Base-by-base conservation (phyloP, 2,113 vertebrate genomes). In the Pipa parva region DNA sequence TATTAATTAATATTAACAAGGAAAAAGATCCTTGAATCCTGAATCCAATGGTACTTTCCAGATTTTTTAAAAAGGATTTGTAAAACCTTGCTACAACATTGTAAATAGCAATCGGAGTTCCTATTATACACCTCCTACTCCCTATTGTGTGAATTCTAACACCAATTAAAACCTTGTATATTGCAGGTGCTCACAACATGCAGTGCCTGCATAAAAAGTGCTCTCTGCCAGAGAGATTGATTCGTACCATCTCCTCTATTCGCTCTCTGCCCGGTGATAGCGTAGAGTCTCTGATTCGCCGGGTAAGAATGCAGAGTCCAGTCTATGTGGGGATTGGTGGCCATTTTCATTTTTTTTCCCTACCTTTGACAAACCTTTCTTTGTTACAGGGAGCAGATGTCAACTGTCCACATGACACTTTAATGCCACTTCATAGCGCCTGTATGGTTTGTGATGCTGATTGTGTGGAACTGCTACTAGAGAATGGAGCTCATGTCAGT, bases 191-290 rank as follows among this genome's bases (percentile, higher is more conserved):
- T 46, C 95, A 93, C 87, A 92, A 93, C 80, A 98, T 98, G 95
- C 92, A 95, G 86, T 94, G 92, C 85, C 91, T 96, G 85, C 93
- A 97, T 77, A 97, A 93, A 88, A 98, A 97, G 80, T 95, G 94
- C 77, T 97, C 95, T 12, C 84, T 98, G 79, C 96, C 95, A 1
- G 95, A 98, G 83, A 86, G 95, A 57, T 87, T 98, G 24, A 97
- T 98, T 78, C 90, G 95, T 63, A 95, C 95, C 42, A 96, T 98
- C n/a, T 93, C 95, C 55, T 94, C 93, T 80, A 95, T 97, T 66
- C 93, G 94, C 26, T 97, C 95, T 15, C 95, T 97, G 75, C 95
- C 95, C 0, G 92, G 95, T 15, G 95, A 97, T 80, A 97, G 92
- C 18, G 95, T 98, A 52, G 95, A 97, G 78, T 94, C 95, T 73